Evolutionary conservation across 2,888 invertebrate genomes (phyloP).

Genomic region (Trissoscelio sp.): DNA sequence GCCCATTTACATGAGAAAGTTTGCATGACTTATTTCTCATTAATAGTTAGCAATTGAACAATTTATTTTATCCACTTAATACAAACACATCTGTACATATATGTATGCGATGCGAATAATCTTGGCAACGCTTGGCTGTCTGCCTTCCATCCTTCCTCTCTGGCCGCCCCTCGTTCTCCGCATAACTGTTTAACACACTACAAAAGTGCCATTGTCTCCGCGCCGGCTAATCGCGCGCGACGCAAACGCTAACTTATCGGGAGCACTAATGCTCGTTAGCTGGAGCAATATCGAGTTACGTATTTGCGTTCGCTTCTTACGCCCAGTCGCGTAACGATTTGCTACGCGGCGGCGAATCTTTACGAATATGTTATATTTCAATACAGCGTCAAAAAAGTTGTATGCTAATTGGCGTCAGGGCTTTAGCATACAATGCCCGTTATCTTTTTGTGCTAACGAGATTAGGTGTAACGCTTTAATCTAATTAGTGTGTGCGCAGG

Average conservation of each 20-base stretch:
- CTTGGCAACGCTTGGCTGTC: constrained; percentile 26
- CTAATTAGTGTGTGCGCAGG: constrained; percentile 54
- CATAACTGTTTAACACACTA: constrained; percentile 31
- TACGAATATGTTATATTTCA: neutral
- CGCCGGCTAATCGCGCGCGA: constrained; percentile 26
- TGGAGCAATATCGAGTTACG: constrained; percentile 16
- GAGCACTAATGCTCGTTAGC: constrained; percentile 21
- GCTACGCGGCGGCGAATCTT: neutral
- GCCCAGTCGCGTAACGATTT: neutral
- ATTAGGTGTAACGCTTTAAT: constrained; percentile 63
- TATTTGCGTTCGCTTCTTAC: constrained; percentile 8
- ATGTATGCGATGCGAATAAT: too few relatives aligned
- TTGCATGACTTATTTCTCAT: too few relatives aligned
- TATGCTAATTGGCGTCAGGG: constrained; percentile 44
- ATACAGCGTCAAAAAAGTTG: constrained; percentile 41
- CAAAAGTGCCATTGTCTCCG: constrained; percentile 49
- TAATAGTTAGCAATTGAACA: too few relatives aligned
- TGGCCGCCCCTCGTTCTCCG: constrained; percentile 4
- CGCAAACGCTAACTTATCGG: constrained; percentile 12
- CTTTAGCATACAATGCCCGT: constrained; percentile 59
- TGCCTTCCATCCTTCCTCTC: constrained; percentile 28
- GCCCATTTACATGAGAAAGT: too few relatives aligned
- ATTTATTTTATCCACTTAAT: too few relatives aligned
- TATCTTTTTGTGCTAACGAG: constrained; percentile 60
- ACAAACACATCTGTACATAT: too few relatives aligned